Evolutionary conservation across 2,113 vertebrate species (phyloP).

Genomic region (Petrocephalus microphthalmus): DNA sequence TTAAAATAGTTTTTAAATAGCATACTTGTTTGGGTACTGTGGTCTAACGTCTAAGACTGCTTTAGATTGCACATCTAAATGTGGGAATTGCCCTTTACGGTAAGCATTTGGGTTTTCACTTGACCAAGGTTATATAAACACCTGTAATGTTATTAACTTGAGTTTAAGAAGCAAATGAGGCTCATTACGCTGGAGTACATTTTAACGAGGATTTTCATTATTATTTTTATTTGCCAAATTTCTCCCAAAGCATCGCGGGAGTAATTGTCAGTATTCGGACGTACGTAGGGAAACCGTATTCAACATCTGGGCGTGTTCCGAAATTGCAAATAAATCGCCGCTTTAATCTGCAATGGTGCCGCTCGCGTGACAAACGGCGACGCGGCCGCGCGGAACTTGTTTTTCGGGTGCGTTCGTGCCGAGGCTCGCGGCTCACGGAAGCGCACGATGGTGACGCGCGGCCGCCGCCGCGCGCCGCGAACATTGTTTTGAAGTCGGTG

Average conservation of each 20-base stretch:
- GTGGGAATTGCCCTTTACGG: neutral
- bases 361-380: neutral
- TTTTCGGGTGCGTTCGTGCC: neutral
- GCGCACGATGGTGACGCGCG: slow-evolving; percentile 4
- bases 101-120: neutral
- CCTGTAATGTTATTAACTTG: neutral
- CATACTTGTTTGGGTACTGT: neutral
- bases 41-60: neutral
- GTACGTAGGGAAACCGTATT: neutral
- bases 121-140: neutral
- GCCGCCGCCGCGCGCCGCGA: too few relatives aligned
- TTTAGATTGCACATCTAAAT: neutral
- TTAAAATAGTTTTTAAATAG: neutral
- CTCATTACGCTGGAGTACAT: neutral
- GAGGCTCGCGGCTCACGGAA: neutral
- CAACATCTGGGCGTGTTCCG: neutral
- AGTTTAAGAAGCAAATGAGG: neutral
- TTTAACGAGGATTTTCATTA: neutral
- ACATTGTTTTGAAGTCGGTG: slow-evolving; percentile 1
- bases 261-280: neutral
- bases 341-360: neutral
- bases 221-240: neutral
- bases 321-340: neutral
- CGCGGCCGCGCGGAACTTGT: neutral
- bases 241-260: neutral